A percentile compares a stretch with the other conserved stretches of the same genome.
Evolutionary conservation across 2,113 vertebrate species (phyloP).

Genomic region (Cyprinodon variegatus): DNA sequence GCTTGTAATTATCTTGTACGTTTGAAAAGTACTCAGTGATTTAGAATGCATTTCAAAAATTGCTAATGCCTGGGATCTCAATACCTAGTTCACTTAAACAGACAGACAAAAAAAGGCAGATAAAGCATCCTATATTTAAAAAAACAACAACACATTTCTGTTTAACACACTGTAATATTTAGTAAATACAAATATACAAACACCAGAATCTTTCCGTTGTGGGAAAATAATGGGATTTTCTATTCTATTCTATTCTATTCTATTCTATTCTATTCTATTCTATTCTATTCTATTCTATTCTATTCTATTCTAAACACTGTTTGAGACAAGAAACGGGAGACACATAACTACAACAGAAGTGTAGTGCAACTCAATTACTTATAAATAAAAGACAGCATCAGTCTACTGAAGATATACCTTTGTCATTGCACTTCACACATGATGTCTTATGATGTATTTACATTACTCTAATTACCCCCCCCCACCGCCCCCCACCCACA

Average conservation of each 20-base stretch:
- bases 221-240: no score
- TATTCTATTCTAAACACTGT: no score
- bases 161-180: no score
- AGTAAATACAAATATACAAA: no score
- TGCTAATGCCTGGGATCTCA: not conserved
- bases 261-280: no score
- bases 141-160: not conserved
- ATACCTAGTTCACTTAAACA: not conserved
- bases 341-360: slow-evolving; percentile 19
- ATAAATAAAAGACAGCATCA: slow-evolving; percentile 33
- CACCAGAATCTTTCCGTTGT: no score
- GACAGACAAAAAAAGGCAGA: not conserved
- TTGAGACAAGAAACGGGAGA: no score
- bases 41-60: not conserved
- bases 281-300: no score
- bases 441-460: slow-evolving; percentile 64
- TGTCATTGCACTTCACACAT: slow-evolving; percentile 28
- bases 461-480: slow-evolving; percentile 62
- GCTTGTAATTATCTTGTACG: not conserved
- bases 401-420: slow-evolving; percentile 51
- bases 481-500: no score
- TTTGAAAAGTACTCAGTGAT: not conserved
- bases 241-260: no score
- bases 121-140: not conserved
- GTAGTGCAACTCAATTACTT: slow-evolving; percentile 33